These are phyloP conservation scores for Siniperca undulata DNA, from an alignment of 2,797 vertebrate species.

Conservation along the genomic window DNA sequence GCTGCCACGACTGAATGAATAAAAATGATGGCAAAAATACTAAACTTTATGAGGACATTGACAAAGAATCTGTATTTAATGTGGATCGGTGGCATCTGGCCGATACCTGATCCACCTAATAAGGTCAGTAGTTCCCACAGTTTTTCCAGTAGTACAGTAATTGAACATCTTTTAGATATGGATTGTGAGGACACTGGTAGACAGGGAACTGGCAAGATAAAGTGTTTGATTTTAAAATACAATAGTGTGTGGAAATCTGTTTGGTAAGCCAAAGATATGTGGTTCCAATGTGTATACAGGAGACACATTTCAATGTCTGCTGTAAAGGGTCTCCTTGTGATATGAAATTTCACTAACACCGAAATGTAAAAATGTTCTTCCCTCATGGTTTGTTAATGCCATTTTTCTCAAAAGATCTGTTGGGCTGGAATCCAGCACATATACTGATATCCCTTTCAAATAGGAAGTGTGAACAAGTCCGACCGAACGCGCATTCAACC, in stretches of 20 bases:
- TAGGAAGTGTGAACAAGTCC: constrained; percentile 6
- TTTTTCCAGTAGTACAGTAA: not conserved
- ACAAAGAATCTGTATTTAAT: not conserved
- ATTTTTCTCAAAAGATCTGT: not conserved
- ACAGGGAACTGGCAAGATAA: not conserved
- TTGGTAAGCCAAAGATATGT: not conserved
- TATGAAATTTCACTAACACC: not conserved
- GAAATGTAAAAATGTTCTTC: not conserved
- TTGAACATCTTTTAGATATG: not conserved
- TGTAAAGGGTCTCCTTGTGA: not conserved
- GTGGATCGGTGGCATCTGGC: not conserved
- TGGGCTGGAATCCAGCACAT: not conserved
- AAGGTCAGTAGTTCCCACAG: not conserved
- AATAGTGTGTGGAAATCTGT: not conserved
- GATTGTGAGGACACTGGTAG: not conserved
- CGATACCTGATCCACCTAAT: not conserved
- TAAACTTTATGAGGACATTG: not conserved
- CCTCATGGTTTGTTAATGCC: not conserved
- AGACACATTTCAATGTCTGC: not conserved
- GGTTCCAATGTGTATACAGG: not conserved
- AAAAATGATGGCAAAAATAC: not conserved
- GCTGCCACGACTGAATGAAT: not conserved
- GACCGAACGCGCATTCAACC: not conserved
- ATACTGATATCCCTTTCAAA: not conserved
- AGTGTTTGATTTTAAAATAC: not conserved